Percentiles rank a stretch among this genome's conserved stretches.
Evolutionary conservation across 37 sponge, comb jelly and placozoan genomes (phyloP).

Genomic region (Hormiphora californensis): DNA sequence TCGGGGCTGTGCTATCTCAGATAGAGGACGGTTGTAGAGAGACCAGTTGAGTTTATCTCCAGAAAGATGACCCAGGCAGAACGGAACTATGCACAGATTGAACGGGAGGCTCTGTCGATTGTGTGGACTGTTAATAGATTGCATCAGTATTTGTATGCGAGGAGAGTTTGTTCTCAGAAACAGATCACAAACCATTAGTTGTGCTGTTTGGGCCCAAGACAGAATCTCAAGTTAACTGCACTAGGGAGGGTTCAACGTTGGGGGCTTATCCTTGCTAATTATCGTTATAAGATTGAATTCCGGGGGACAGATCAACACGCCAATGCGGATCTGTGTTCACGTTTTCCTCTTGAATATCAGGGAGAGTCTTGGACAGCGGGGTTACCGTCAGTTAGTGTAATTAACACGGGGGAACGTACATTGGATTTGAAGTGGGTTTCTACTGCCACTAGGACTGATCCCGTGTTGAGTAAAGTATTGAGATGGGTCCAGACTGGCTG

Average conservation of each 20-base stretch:
- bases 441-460: conserved; percentile 51
- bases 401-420: too few species aligned
- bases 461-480: conserved; percentile 56
- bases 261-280: conserved; percentile 56
- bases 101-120: conserved; percentile 59
- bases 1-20: background rate
- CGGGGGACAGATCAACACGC: conserved; percentile 57
- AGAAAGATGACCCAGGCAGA: conserved; percentile 57
- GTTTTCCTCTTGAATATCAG: too few species aligned
- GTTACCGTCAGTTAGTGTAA: too few species aligned
- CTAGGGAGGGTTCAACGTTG: background rate
- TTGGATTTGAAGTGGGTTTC: conserved; percentile 34
- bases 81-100: conserved; percentile 62
- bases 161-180: conserved; percentile 48
- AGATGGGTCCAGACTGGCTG: too few species aligned
- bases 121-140: conserved; percentile 57
- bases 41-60: conserved; percentile 63
- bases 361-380: too few species aligned
- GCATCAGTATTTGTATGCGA: conserved; percentile 66
- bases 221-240: background rate
- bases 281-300: conserved; percentile 62
- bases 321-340: conserved; percentile 65
- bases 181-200: conserved; percentile 58
- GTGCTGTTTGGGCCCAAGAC: background rate
- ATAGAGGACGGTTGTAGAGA: conserved; percentile 40